A percentile compares a stretch with the other conserved stretches of the same genome.
These are phyloP conservation scores for Heliothis peltigera DNA, from an alignment of 2,888 invertebrate species.

Conservation along the genomic window DNA sequence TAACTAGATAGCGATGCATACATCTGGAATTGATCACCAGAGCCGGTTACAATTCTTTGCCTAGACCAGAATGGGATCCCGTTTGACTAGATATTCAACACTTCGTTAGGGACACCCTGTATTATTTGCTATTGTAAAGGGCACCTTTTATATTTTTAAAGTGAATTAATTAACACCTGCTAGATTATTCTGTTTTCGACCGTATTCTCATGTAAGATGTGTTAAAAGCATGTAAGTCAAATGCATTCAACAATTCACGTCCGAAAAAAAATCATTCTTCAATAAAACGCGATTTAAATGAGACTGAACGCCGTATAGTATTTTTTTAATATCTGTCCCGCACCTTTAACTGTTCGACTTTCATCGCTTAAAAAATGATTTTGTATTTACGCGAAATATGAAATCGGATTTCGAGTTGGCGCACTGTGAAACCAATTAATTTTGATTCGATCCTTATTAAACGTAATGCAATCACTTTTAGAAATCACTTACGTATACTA, in stretches of 20 bases:
- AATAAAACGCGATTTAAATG: conserved; percentile 25
- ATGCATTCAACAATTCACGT: conserved; percentile 25
- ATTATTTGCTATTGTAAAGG: conserved; percentile 15
- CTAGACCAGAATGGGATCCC: conserved; percentile 53
- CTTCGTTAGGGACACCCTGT: conserved; percentile 6
- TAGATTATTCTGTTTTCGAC: conserved; percentile 61
- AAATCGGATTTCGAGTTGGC: conserved; percentile 28
- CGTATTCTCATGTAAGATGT: conserved; percentile 31
- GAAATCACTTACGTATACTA: conserved; percentile 30
- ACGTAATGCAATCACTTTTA: not conserved
- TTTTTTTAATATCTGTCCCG: conserved; percentile 36
- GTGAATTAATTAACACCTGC: conserved; percentile 77
- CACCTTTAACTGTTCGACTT: conserved; percentile 36
- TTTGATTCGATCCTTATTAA: conserved; percentile 29
- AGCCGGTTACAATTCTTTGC: conserved; percentile 67
- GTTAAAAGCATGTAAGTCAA: conserved; percentile 19
- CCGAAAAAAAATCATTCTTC: conserved; percentile 12
- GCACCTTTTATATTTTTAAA: conserved; percentile 29
- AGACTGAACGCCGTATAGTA: conserved; percentile 9
- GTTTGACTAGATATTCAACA: conserved; percentile 64
- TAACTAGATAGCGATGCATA: conserved; percentile 73
- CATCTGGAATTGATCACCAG: conserved; percentile 74
- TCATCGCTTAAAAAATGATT: conserved; percentile 40
- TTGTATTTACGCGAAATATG: conserved; percentile 32
- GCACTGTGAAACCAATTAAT: conserved; percentile 36